phyloP scores from a whole-genome alignment of 2,888 invertebrate genomes.

The Mythimna pallens region DNA sequence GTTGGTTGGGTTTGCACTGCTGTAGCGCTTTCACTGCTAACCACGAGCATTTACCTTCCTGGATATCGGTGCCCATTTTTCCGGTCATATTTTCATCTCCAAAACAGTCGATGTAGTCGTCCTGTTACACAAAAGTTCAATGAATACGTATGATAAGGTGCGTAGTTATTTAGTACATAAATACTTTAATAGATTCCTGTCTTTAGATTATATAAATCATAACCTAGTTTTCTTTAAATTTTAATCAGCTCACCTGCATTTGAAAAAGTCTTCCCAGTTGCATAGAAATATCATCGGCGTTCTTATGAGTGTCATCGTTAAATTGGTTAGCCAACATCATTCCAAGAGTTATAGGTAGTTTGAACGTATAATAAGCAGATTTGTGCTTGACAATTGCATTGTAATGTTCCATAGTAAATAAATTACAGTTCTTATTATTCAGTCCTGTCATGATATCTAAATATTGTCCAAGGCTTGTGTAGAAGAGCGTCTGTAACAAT shows the following conservation, averaged over 20 bases:
- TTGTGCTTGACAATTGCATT: slow-evolving; percentile 96
- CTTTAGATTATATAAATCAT: neutral
- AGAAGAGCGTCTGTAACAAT: slow-evolving; percentile 82
- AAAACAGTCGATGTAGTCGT: slow-evolving; percentile 97
- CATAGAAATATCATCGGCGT: slow-evolving; percentile 94
- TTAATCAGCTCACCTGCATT: slow-evolving; percentile 92
- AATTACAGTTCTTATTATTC: slow-evolving; percentile 70
- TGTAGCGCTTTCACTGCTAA: slow-evolving; percentile 95
- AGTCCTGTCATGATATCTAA: slow-evolving; percentile 93
- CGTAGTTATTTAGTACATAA: no score
- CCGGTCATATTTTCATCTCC: slow-evolving; percentile 95
- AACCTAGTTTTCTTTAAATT: neutral
- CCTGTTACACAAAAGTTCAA: slow-evolving; percentile 81
- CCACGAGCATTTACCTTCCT: slow-evolving; percentile 98
- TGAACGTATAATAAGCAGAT: slow-evolving; percentile 96
- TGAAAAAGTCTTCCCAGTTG: slow-evolving; percentile 98
- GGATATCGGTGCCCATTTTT: slow-evolving; percentile 97
- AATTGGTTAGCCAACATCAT: slow-evolving; percentile 94
- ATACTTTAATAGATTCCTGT: no score
- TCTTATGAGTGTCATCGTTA: slow-evolving; percentile 93
- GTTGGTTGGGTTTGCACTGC: slow-evolving; percentile 92
- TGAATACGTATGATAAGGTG: neutral
- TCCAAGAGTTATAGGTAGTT: slow-evolving; percentile 95
- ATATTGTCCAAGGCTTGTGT: slow-evolving; percentile 94
- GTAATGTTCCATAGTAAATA: slow-evolving; percentile 95